Percentiles rank a stretch among this genome's conserved stretches.
These are phyloP conservation scores for Steinernema hermaphroditum DNA, from an alignment of 2,888 invertebrate species.

Conservation along the genomic window DNA sequence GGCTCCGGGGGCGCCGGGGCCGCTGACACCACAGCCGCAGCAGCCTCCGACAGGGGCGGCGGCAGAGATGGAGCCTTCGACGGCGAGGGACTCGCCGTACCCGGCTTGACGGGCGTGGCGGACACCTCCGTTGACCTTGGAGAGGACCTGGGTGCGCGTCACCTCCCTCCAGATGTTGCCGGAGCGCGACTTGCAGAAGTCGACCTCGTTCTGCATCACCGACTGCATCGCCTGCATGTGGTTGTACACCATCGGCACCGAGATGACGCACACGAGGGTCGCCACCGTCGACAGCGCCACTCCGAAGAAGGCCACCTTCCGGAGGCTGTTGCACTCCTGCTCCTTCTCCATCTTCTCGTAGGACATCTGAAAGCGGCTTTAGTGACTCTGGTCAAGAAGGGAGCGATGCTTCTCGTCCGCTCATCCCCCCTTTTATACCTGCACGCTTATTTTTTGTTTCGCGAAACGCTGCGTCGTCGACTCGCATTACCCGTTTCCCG, in stretches of 20 bases:
- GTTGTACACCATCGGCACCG: slow-evolving; percentile 62
- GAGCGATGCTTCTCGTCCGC: neutral
- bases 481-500: neutral
- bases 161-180: slow-evolving; percentile 60
- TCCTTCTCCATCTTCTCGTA: slow-evolving; percentile 42
- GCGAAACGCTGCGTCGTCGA: neutral
- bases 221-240: slow-evolving; percentile 61
- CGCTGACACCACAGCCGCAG: slow-evolving; percentile 24
- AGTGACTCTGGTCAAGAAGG: neutral
- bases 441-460: neutral
- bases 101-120: slow-evolving; percentile 38
- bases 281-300: slow-evolving; percentile 60
- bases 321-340: slow-evolving; percentile 49
- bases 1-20: slow-evolving; percentile 25
- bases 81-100: slow-evolving; percentile 30
- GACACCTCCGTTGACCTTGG: slow-evolving; percentile 42
- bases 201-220: slow-evolving; percentile 57
- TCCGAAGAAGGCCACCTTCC: slow-evolving; percentile 60
- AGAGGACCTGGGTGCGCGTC: slow-evolving; percentile 57
- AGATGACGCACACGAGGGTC: slow-evolving; percentile 58
- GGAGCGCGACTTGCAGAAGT: slow-evolving; percentile 60
- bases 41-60: slow-evolving; percentile 32
- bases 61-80: slow-evolving; percentile 1
- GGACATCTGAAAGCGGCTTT: neutral
- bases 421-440: neutral